Conservation (phyloP, 1,140 invertebrate species). For the Scaptomyza pallida region DNA sequence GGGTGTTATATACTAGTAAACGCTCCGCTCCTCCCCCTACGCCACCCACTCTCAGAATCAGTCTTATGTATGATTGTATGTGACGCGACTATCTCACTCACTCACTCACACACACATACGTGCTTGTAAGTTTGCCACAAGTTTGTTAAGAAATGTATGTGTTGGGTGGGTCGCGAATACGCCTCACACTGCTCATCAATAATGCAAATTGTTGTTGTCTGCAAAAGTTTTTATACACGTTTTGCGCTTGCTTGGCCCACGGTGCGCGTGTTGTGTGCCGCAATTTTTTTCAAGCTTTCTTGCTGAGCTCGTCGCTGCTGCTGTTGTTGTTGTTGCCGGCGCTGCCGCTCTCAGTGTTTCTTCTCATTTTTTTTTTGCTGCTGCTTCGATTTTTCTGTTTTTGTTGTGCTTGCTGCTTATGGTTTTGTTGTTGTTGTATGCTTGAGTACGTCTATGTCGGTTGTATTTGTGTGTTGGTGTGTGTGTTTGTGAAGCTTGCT, state of each 20-base stretch:
- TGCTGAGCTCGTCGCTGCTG: conserved; percentile 54
- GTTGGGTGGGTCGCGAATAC: conserved; percentile 19
- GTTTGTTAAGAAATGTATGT: conserved; percentile 73
- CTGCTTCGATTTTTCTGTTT: conserved; percentile 48
- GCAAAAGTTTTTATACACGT: conserved; percentile 53
- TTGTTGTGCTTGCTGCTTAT: conserved; percentile 42
- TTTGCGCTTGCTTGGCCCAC: conserved; percentile 49
- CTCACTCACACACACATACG: conserved; percentile 29
- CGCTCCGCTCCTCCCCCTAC: no score
- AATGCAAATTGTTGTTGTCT: conserved; percentile 79
- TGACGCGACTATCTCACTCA: conserved; percentile 20
- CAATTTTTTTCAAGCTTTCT: conserved; percentile 76
- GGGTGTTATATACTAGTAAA: conserved; percentile 72
- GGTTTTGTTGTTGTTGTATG: conserved; percentile 56
- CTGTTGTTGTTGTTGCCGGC: conserved; percentile 57
- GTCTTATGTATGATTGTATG: conserved; percentile 45
- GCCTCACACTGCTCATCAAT: conserved; percentile 63
- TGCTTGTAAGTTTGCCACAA: conserved; percentile 54
- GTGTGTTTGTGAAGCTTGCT: conserved; percentile 62
- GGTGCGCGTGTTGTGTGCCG: conserved; percentile 79
- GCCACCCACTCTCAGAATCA: conserved; percentile 25
- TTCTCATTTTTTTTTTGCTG: conserved; percentile 73
- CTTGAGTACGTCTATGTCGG: conserved; percentile 75
- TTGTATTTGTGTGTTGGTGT: conserved; percentile 48
- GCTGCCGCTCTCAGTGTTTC: conserved; percentile 74